phyloP scores from a whole-genome alignment of 2,888 invertebrate species.

The Plagodis dolabraria region DNA sequence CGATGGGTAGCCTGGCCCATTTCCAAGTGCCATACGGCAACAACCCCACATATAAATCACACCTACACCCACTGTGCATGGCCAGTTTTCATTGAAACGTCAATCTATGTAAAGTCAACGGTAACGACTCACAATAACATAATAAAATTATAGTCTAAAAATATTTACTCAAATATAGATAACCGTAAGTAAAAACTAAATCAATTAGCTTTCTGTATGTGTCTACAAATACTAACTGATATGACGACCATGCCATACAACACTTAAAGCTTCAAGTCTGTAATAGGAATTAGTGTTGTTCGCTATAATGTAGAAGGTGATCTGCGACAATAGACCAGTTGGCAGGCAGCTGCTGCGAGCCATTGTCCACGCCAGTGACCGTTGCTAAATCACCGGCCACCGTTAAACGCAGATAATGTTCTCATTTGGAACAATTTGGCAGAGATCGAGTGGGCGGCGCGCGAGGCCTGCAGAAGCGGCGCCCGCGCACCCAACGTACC shows the following conservation, averaged over 20 bases:
- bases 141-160: no score
- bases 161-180: no score
- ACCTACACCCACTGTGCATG: conserved; percentile 11
- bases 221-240: no score
- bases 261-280: no score
- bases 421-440: conserved; percentile 10
- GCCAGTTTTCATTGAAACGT: conserved; percentile 8
- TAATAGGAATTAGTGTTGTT: no score
- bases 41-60: conserved; percentile 20
- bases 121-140: not conserved
- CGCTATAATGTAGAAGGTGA: no score
- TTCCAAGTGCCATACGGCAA: conserved; percentile 16
- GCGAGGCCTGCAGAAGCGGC: conserved; percentile 6
- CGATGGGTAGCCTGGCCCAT: conserved; percentile 1
- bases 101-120: conserved; percentile 10
- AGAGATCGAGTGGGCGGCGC: conserved; percentile 15
- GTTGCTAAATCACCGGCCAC: conserved; percentile 33
- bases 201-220: no score
- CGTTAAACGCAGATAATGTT: conserved; percentile 18
- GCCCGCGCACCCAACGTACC: not conserved
- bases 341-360: conserved; percentile 37
- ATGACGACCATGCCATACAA: no score
- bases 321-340: not conserved
- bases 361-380: conserved; percentile 45
- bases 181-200: no score